These are phyloP conservation scores for Phoebastria nigripes DNA, from an alignment of 2,797 vertebrate species.

Conservation along the genomic window DNA sequence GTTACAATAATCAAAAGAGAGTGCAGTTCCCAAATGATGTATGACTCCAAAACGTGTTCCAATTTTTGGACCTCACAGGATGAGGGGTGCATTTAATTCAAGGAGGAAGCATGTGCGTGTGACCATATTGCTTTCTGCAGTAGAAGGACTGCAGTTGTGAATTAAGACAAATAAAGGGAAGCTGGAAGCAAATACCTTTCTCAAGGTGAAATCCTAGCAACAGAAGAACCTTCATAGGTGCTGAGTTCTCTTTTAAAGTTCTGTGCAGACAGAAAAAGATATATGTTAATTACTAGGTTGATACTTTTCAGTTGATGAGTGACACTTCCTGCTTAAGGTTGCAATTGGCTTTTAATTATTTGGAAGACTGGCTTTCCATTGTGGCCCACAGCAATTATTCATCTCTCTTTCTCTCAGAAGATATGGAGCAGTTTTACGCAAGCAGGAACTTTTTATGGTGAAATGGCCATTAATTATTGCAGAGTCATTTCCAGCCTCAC, in stretches of 20 bases:
- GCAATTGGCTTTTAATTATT: slow-evolving; percentile 48
- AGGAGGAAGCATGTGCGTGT: background rate
- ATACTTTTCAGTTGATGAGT: slow-evolving; percentile 12
- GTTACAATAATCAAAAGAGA: slow-evolving; percentile 1
- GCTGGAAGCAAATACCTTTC: background rate
- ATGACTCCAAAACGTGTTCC: background rate
- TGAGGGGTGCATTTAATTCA: background rate
- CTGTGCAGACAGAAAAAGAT: background rate
- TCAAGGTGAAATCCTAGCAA: background rate
- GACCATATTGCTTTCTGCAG: background rate
- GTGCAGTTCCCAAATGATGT: background rate
- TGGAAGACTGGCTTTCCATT: slow-evolving; percentile 26
- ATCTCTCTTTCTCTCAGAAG: background rate
- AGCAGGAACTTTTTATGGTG: slow-evolving; percentile 30
- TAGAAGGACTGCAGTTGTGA: background rate
- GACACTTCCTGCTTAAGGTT: slow-evolving; percentile 25
- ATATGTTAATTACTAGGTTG: background rate
- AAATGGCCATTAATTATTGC: slow-evolving; percentile 39
- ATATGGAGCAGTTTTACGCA: background rate
- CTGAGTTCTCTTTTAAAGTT: background rate
- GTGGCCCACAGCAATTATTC: slow-evolving; percentile 15
- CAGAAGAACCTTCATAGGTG: background rate
- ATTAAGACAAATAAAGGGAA: background rate
- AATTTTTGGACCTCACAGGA: slow-evolving; percentile 36
- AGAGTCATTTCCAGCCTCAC: slow-evolving; percentile 13